These are phyloP conservation scores for Pilophorus perplexus DNA, from an alignment of 2,888 invertebrate genomes.

Conservation along the genomic window DNA sequence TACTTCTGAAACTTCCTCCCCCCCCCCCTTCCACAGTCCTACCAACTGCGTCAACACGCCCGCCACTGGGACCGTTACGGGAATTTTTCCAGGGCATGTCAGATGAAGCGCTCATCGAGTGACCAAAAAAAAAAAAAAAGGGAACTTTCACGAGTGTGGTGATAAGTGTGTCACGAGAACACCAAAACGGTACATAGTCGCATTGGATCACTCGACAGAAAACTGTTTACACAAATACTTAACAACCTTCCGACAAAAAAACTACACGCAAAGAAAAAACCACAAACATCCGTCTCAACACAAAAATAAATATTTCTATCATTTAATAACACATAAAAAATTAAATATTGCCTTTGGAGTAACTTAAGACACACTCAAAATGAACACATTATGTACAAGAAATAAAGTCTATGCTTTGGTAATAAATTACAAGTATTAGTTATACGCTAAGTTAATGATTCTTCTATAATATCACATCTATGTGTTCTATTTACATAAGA, in stretches of 20 bases:
- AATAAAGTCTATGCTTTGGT: slow-evolving; percentile 26
- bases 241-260: background rate
- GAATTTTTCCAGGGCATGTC: too few species aligned
- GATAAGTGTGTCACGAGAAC: too few species aligned
- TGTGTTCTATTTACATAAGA: slow-evolving; percentile 15
- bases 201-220: background rate
- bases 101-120: too few species aligned
- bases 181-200: too few species aligned
- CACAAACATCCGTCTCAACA: slow-evolving; percentile 2
- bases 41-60: too few species aligned
- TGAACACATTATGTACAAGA: slow-evolving; percentile 15
- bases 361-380: slow-evolving; percentile 29
- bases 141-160: too few species aligned
- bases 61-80: too few species aligned
- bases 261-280: too few species aligned
- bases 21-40: too few species aligned
- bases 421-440: slow-evolving; percentile 29
- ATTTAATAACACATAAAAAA: slow-evolving; percentile 30
- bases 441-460: background rate
- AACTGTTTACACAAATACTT: background rate
- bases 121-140: too few species aligned
- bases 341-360: slow-evolving; percentile 20
- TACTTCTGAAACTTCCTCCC: too few species aligned
- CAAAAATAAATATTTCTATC: slow-evolving; percentile 31
- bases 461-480: slow-evolving; percentile 33